Conservation (phyloP, 2,113 vertebrate species). For the Aegithalos caudatus region DNA sequence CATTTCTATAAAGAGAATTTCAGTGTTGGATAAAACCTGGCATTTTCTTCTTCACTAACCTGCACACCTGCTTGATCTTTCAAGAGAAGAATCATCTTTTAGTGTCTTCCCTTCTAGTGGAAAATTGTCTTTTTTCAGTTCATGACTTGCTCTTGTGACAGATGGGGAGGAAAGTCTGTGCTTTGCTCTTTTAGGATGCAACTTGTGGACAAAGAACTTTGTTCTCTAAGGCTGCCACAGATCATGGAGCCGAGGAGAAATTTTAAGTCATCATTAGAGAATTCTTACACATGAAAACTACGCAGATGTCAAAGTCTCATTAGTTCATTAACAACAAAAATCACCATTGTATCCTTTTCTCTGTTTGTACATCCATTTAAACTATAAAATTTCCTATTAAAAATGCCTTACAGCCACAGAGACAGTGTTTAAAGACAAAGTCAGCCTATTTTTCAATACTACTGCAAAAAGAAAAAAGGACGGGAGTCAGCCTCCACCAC, state of each 20-base stretch:
- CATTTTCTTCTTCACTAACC: neutral
- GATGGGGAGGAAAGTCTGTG: rapidly evolving
- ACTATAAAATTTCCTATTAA: neutral
- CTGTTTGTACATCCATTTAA: neutral
- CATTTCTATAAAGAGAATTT: neutral
- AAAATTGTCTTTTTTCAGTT: neutral
- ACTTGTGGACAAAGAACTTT: neutral
- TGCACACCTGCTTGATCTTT: neutral
- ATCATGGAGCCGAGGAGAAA: neutral
- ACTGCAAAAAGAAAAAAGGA: neutral
- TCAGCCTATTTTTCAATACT: neutral
- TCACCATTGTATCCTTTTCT: neutral
- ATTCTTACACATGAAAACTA: neutral
- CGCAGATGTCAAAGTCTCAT: neutral
- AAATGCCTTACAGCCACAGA: neutral
- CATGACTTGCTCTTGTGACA: neutral
- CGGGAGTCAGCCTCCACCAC: neutral
- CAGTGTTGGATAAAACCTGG: neutral
- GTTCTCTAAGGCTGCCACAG: neutral
- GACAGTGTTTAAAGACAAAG: neutral
- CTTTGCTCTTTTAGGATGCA: neutral
- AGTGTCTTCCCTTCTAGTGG: neutral
- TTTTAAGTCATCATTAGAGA: neutral
- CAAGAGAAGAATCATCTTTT: neutral
- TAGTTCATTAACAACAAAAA: neutral